Base-by-base conservation (phyloP, 2,113 vertebrate genomes). In the Carettochelys insculpta region DNA sequence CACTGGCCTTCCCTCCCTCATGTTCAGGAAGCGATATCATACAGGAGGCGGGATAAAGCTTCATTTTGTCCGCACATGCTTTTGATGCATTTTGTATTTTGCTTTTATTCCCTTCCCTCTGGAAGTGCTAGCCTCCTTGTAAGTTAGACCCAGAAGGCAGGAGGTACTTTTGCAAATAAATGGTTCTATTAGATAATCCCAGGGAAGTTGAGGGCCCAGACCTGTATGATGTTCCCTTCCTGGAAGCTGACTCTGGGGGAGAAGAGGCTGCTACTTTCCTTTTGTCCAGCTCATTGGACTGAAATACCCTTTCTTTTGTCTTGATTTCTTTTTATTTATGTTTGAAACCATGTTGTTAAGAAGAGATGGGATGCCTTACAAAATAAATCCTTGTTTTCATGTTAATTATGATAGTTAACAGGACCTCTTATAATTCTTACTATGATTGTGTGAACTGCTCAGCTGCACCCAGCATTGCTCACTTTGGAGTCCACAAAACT, bases 391-490 rank as follows among this genome's bases (percentile, higher is more conserved):
- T 73, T 43, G 25, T 43, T 71, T 41, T 73, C 3, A 65, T 65
- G 4, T 65, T 73, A 25, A 73, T 45, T 45, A 27, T 73, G 25
- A 43, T 43, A 43, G 43, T 73, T 73, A 73, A 27, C 19, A 41
- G 5, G 38, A 11, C 24, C 41, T 43, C 20, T 71, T 71, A 71
- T 25, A 71, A 71, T 20, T 24, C 17, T 41, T 71, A 41, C 11
- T 71, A 24, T 71, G 65, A 38, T 20, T 41, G 2, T 41, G 38
- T 71, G 6, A 71, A 71, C 19, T 41, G 20, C 38, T 41, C 77
- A 48, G 16, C 14, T 58, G n/a, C 29, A 58, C 0, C 43, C 82
- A 51, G 58, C 61, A 27, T 31, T 1, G 0, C 8, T 56, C 47
- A 6, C 75, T 61, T 7, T 82, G 80, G 81, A 75, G 19, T 47